Base-by-base conservation (phyloP, 2,797 vertebrate genomes). In the Masticophis lateralis region DNA sequence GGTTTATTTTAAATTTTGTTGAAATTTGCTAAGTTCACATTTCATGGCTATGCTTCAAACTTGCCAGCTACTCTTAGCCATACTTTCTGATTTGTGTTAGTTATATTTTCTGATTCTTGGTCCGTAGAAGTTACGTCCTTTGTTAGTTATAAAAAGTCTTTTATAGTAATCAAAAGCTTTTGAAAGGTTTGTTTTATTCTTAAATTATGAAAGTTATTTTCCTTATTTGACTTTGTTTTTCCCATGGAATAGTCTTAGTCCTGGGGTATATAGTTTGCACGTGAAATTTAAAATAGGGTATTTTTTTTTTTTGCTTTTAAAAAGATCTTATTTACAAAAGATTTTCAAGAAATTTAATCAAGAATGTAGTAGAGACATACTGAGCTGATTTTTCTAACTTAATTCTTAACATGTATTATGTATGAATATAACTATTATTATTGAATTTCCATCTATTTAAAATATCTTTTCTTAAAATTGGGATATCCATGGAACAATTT, bases 201-300 rank as follows among this genome's bases (percentile, higher is more conserved):
- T 57, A 37, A 60, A 20, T 61, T 37, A 57, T 27, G 86, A 61
- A 69, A 27, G 43, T 60, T 20, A 57, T 86, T 53, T 74, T 86
- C 87, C 93, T 92, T 91, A 88, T 90, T 59, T 79, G 4, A 11
- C 92, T 1, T 32, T 7, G 86, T 93, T 95, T 92, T 95, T 93
- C 86, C 87, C 88, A 89, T 59, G 95, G 53, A 92, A 92, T 86
- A 51, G 91, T 61, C 92, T 7, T 95, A 94, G 94, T 94, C 56
- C 90, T 5, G 53, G 92, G 61, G 69, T 63, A 43, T 43, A 93
- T 51, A 87, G 69, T 95, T 93, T 94, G 66, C 20, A 28, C 37
- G 43, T 51, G 20, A 69, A 91, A 91, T 93, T 12, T 89, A 88
- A 93, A 93, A 92, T 57, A n/a, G 93, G 94, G 37, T 43, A 22